Conservation (phyloP, 2,888 invertebrate species). For the Rhagophthalmus giganteus region DNA sequence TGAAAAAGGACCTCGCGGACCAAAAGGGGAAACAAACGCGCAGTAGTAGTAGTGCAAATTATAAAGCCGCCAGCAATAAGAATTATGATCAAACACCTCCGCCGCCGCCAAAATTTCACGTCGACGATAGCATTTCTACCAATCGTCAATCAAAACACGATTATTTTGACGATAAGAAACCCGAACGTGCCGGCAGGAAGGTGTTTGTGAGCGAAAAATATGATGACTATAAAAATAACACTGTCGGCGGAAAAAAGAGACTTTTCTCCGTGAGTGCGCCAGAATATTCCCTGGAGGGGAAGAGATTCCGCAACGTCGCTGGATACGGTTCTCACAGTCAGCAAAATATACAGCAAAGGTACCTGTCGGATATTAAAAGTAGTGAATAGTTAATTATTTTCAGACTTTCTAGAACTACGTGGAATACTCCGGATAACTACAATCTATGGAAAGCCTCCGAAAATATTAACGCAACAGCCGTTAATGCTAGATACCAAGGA, state of each 20-base stretch:
- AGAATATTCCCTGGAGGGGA: slow-evolving; percentile 12
- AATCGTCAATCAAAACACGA: slow-evolving; percentile 11
- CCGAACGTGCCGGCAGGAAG: not conserved
- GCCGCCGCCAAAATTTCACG: slow-evolving; percentile 12
- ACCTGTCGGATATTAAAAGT: not conserved
- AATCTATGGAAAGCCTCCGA: slow-evolving; percentile 14
- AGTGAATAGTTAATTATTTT: slow-evolving; percentile 10
- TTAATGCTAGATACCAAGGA: no score
- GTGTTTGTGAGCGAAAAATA: slow-evolving; percentile 22
- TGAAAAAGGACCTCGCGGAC: not conserved
- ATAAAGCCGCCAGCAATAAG: not conserved
- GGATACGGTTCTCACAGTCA: no score
- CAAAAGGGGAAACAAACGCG: not conserved
- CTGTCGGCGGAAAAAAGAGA: slow-evolving; percentile 8
- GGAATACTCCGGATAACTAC: slow-evolving; percentile 7
- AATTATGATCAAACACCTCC: slow-evolving; percentile 1
- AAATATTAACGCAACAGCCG: no score
- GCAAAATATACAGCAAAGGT: no score
- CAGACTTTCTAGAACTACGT: slow-evolving; percentile 14
- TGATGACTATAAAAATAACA: slow-evolving; percentile 5
- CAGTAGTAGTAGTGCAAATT: not conserved
- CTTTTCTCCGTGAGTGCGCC: slow-evolving; percentile 9
- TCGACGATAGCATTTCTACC: slow-evolving; percentile 6
- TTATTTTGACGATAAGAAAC: not conserved
- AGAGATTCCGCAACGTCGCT: slow-evolving; percentile 5